Base-by-base conservation (phyloP, 92 coral and sea anemone species). In the Isaurus tuberculatus region DNA sequence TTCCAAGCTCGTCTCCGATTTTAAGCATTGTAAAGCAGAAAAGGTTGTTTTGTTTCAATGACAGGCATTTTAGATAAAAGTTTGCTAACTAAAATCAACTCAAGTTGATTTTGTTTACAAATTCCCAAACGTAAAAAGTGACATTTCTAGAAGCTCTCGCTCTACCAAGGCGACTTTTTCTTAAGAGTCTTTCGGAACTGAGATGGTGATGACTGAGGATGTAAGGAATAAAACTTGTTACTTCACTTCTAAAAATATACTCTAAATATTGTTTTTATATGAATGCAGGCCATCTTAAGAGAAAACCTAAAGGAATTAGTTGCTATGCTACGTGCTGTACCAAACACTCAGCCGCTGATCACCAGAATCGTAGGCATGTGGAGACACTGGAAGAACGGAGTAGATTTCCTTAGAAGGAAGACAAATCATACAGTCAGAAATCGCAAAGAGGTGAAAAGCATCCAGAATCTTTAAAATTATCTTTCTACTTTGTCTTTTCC, bases 311-410 rank as follows among this genome's bases (percentile, higher is more conserved):
- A 84, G 15, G n/a, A 71, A 4, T 82, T 93, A 28, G 53, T 88
- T 25, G 44, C 51, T 15, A 14, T 73, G 65, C 14, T 91, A 23
- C 48, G 80, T 19, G 75, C 85, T 10, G 53, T 85, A 30, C 92
- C 89, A 16, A 88, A 72, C 33, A 51, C 80, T 19, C 81, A 79
- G 26, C 89, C 91, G 4, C 75, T 93, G 42, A 83, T 85, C 69
- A 65, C 83, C 29, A 80, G 94, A 72, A 61, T 90, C 25, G 85
- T 64, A 17, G 69, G 75, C 70, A 83, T 86, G 91, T 93, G 94
- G 97, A 71, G 55, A 32, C 67, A 91, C 72, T 93, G 97, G 94
- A 86, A 77, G 84, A 80, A 87, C 28, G 92, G 94, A 20, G 43
- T 81, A 5, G 69, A 84, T 49, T 90, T 75, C 66, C 73, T 93